Conservation (phyloP, 92 coral and sea anemone genomes). For the Zoanthus sansibaricus region DNA sequence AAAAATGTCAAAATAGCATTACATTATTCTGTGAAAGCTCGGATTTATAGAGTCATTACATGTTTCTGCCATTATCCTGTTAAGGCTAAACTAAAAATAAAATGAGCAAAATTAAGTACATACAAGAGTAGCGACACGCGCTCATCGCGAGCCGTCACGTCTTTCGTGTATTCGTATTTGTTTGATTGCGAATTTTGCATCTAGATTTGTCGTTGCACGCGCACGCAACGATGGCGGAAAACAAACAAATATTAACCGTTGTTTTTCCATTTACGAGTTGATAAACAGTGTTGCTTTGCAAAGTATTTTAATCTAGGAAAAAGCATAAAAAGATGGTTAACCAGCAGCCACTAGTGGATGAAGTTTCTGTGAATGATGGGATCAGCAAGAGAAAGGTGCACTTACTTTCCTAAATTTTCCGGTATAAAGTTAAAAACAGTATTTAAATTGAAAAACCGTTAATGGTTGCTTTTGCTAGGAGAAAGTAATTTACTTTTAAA, state of each 20-base stretch:
- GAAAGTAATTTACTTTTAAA: neutral
- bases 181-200: slow-evolving; percentile 14
- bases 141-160: too few relatives aligned
- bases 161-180: neutral
- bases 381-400: slow-evolving; percentile 23
- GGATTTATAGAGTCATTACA: too few relatives aligned
- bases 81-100: too few relatives aligned
- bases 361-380: slow-evolving; percentile 8
- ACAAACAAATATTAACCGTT: slow-evolving; percentile 32
- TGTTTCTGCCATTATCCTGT: too few relatives aligned
- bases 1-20: too few relatives aligned
- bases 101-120: too few relatives aligned
- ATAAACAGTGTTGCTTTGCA: neutral
- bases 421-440: neutral
- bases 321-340: slow-evolving; percentile 21
- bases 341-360: neutral
- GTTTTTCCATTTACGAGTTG: neutral
- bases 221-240: slow-evolving; percentile 52
- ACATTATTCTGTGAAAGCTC: too few relatives aligned
- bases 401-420: neutral
- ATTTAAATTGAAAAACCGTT: neutral
- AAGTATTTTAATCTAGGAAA: neutral
- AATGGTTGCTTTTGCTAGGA: too few relatives aligned
- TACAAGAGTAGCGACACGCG: too few relatives aligned
- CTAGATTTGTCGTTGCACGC: slow-evolving; percentile 17